phyloP scores from a whole-genome alignment of 2,113 vertebrate genomes.

The Centropus unirufus region DNA sequence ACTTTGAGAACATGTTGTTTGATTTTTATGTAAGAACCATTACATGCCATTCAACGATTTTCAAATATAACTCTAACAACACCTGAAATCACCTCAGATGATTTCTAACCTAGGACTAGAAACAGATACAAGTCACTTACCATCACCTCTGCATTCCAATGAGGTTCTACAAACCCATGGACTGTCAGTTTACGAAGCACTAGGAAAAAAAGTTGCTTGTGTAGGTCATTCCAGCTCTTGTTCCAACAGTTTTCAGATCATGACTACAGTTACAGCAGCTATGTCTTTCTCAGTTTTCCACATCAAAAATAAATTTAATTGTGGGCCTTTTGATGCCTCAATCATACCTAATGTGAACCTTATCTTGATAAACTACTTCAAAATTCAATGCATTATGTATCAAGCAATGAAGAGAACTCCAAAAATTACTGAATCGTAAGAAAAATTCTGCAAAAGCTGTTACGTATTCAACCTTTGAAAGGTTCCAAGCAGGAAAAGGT shows the following conservation, averaged over 20 bases:
- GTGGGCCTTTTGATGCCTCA: background rate
- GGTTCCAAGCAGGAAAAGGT: background rate
- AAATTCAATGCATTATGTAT: background rate
- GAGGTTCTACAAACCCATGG: conserved; percentile 93
- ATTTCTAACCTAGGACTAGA: background rate
- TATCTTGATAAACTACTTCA: background rate
- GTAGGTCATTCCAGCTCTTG: background rate
- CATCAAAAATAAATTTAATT: background rate
- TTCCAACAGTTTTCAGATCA: background rate
- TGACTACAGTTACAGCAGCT: background rate
- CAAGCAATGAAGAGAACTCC: background rate
- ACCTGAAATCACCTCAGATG: background rate
- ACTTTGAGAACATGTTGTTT: background rate
- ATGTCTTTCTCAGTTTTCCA: background rate
- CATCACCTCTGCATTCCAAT: conserved; percentile 92
- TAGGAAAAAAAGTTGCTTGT: conserved; percentile 55
- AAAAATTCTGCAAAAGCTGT: background rate
- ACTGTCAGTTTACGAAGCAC: conserved; percentile 96
- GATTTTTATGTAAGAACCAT: background rate
- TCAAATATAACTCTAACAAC: background rate
- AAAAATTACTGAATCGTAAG: background rate
- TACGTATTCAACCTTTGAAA: background rate
- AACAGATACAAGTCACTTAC: conserved; percentile 77
- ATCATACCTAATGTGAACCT: background rate
- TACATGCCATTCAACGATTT: rapidly evolving